phyloP scores from a whole-genome alignment of 2,888 invertebrate species.

The Romanomermis culicivorax region DNA sequence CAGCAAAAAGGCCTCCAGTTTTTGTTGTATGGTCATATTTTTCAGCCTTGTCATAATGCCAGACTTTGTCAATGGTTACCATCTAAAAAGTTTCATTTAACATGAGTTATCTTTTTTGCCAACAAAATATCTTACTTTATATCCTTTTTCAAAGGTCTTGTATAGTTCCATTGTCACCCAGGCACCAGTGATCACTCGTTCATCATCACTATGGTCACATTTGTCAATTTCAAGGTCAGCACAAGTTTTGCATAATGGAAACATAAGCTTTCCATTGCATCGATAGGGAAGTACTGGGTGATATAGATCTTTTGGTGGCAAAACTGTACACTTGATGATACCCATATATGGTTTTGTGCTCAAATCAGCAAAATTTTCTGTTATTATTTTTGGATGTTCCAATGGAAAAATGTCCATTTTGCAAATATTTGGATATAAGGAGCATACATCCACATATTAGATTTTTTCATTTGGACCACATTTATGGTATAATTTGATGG shows the following conservation, averaged over 20 bases:
- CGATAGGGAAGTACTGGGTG: neutral
- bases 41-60: conserved; percentile 15
- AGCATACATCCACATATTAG: conserved; percentile 16
- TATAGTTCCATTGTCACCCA: conserved; percentile 20
- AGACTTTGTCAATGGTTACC: conserved; percentile 13
- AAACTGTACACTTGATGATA: neutral
- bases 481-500: conserved; percentile 16
- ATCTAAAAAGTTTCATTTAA: neutral
- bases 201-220: conserved; percentile 17
- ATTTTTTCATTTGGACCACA: conserved; percentile 12
- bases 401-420: conserved; percentile 16
- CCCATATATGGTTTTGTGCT: conserved; percentile 4
- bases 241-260: conserved; percentile 16
- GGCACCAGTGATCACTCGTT: conserved; percentile 18
- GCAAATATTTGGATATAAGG: conserved; percentile 17
- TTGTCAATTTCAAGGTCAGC: conserved; percentile 2
- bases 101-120: neutral
- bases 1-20: conserved; percentile 17
- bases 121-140: conserved; percentile 9
- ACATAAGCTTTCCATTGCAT: neutral
- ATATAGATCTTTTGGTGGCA: neutral
- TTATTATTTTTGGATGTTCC: conserved; percentile 17
- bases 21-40: neutral
- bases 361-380: conserved; percentile 15
- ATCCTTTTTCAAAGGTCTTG: conserved; percentile 18